Evolutionary conservation across 1,140 invertebrate genomes (phyloP).

Genomic region (Orius insidiosus): DNA sequence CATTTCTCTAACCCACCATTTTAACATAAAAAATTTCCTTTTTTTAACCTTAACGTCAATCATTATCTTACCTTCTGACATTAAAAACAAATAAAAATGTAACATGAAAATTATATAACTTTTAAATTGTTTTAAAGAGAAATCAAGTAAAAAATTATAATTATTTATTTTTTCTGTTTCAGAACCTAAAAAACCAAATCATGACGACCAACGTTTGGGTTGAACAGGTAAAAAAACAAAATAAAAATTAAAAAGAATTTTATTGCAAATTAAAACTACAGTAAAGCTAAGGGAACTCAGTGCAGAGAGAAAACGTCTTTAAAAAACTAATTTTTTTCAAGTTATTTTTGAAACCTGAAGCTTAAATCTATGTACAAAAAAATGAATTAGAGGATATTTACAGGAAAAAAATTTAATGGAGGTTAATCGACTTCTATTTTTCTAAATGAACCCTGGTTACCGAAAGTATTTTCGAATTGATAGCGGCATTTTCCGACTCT

Average conservation of each 20-base stretch:
- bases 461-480: conserved; percentile 22
- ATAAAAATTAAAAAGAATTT: neutral
- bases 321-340: too few relatives aligned
- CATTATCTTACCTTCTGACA: neutral
- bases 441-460: conserved; percentile 27
- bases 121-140: neutral
- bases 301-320: too few relatives aligned
- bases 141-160: neutral
- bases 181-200: conserved; percentile 91
- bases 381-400: too few relatives aligned
- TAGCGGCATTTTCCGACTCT: conserved; percentile 23
- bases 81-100: conserved; percentile 1
- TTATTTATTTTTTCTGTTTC: conserved; percentile 37
- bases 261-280: too few relatives aligned
- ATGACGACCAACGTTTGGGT: conserved; percentile 97
- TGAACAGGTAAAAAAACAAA: conserved; percentile 67
- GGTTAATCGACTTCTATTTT: conserved; percentile 28
- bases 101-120: neutral
- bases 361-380: too few relatives aligned
- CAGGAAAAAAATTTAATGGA: neutral
- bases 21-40: too few relatives aligned
- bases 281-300: too few relatives aligned
- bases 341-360: too few relatives aligned
- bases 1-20: too few relatives aligned
- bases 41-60: neutral